phyloP scores from a whole-genome alignment of 2,113 vertebrate genomes.

The Equus przewalskii region DNA sequence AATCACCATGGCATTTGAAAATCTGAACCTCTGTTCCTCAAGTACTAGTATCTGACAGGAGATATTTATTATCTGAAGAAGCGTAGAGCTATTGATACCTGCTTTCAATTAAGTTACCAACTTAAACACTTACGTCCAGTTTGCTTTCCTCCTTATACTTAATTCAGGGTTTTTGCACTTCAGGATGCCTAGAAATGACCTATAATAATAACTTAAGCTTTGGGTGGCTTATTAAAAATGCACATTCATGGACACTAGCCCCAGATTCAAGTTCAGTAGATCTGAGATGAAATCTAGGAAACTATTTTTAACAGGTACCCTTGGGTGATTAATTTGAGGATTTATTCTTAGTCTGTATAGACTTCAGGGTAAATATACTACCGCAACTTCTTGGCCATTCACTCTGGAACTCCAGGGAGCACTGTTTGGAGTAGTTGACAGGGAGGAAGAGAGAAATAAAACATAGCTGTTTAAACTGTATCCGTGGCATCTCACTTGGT shows the following conservation, averaged over 20 bases:
- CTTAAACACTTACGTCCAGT: not conserved
- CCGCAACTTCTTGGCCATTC: not conserved
- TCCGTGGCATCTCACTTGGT: not conserved
- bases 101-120: not conserved
- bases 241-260: not conserved
- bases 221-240: not conserved
- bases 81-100: not conserved
- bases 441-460: not conserved
- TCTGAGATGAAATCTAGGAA: not conserved
- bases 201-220: not conserved
- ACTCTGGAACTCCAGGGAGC: not conserved
- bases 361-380: not conserved
- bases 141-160: not conserved
- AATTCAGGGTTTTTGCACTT: conserved; percentile 10
- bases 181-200: not conserved
- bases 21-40: not conserved
- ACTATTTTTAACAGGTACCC: not conserved
- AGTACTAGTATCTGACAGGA: not conserved
- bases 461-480: not conserved
- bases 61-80: not conserved
- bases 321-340: not conserved
- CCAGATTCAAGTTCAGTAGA: not conserved
- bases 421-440: not conserved
- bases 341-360: not conserved
- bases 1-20: not conserved